Base-by-base conservation (phyloP, 2,113 vertebrate genomes). In the Erpornis zantholeuca region DNA sequence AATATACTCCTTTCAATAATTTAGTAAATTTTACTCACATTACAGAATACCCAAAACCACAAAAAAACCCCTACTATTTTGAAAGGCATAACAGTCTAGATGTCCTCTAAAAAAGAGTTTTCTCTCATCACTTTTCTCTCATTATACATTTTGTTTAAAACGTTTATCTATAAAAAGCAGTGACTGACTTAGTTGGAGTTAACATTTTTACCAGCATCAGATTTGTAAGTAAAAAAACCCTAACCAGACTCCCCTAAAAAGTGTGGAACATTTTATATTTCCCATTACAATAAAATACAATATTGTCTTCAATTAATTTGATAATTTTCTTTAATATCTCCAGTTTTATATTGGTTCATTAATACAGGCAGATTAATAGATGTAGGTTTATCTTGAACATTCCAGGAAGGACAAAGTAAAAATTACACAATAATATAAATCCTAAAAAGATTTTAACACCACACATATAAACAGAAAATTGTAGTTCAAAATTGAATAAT, bases 301-400 rank as follows among this genome's bases (percentile, higher is more conserved):
- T 71, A 65, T 60, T 94, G 63, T 71, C 81, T 87, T 73, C 84
- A 84, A 71, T 83, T 96, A 88, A 88, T 91, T 38, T 80, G 87
- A 82, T 33, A 20, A 60, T 94, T 93, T 96, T 94, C 56, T 82
- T 93, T 92, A 96, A 65, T 80, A 89, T 91, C 68, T 88, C 64
- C 81, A 73, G 24, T 59, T 91, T 90, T 93, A 54, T 60, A 80
- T 25, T 42, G 19, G 25, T 72, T 94, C 52, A 84, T 80, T 82
- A 82, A 53, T 38, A 77, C 0, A 64, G 61, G 56, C 28, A 84
- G 40, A 94, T 57, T 33, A 85, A 64, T 70, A 94, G 59, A 12
- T 95, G 54, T 33, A 63, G 86, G 52, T 95, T 95, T 91, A 94
- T 81, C 78, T 64, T 35, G 50, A 82, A 80, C 31, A 86, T 83